These are phyloP conservation scores for Trematomus bernacchii DNA, from an alignment of 2,797 vertebrate species.

Conservation along the genomic window DNA sequence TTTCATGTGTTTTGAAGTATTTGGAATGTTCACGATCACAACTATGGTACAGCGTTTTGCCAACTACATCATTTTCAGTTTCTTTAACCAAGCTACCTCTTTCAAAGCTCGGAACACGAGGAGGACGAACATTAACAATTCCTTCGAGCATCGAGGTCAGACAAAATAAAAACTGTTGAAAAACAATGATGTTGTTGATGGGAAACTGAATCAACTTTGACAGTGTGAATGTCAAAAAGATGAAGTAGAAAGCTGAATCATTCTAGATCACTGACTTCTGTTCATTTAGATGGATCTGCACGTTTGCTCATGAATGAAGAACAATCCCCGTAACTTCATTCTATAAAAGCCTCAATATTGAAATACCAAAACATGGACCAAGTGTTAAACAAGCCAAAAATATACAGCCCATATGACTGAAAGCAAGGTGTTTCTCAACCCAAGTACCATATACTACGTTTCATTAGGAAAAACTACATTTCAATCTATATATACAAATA, in stretches of 20 bases:
- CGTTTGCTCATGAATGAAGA: neutral
- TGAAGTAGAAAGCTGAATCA: neutral
- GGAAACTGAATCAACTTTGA: neutral
- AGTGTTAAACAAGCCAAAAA: constrained; percentile 9
- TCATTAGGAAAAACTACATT: constrained; percentile 39
- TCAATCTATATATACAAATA: constrained; percentile 28
- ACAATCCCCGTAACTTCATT: neutral
- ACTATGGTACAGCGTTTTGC: neutral
- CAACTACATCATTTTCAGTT: neutral
- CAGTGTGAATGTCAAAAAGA: neutral
- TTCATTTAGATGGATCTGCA: neutral
- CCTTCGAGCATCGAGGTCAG: neutral
- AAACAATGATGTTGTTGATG: neutral
- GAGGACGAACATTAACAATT: neutral
- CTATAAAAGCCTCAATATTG: neutral
- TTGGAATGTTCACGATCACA: constrained; percentile 42
- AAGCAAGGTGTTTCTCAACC: constrained; percentile 27
- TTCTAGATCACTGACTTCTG: neutral
- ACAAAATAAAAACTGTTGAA: constrained; percentile 2
- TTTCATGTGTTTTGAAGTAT: neutral
- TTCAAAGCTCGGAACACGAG: neutral
- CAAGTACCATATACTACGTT: constrained; percentile 33
- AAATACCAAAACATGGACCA: neutral
- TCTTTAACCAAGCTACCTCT: neutral
- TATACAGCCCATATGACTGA: constrained; percentile 11